Base-by-base conservation (phyloP, 2,888 invertebrate genomes). In the Pardosa pseudoannulata region DNA sequence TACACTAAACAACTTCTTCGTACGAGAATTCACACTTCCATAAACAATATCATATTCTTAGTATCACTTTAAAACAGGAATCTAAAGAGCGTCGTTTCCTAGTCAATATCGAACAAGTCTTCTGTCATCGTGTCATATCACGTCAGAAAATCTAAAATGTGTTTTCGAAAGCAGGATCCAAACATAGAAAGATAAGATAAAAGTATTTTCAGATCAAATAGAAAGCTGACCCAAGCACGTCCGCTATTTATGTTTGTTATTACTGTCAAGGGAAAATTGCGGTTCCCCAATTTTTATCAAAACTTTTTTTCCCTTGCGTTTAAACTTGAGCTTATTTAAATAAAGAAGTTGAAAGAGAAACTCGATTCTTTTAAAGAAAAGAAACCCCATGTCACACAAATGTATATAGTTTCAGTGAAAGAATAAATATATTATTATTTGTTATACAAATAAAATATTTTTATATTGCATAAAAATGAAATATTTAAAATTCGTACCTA, bases 211-310 rank as follows among this genome's bases (percentile, higher is more conserved):
- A n/a, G n/a, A 68, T 36, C 9, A 23, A 39, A 19, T 36, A 19
- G 19, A 32, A n/a, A 19, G 31, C 29, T 73, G 46, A 32, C 31
- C 62, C 50, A 32, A n/a, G 50, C 19, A 32, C 50, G 23, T 28
- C n/a, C 32, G n/a, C 50, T 31, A 56, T n/a, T 36, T 73, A 11
- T 32, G 29, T 73, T 73, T 73, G 56, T n/a, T 56, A 73, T 73
- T 73, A 62, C 73, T 73, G 73, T 62, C 73, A 32, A 32, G 19
- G 23, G 32, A 29, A n/a, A 28, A 41, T 7, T 0, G 29, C 41
- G 16, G 16, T n/a, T n/a, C 13, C 9, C 2, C 13, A 46, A 46
- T 46, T 46, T 46, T 46, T 46, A 13, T 46, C 16, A 9, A 16
- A 13, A 46, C n/a, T n/a, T n/a, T n/a, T n/a, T n/a, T n/a, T n/a